Evolutionary conservation across 2,113 vertebrate species (phyloP).

Genomic region (Zosterops borbonicus): DNA sequence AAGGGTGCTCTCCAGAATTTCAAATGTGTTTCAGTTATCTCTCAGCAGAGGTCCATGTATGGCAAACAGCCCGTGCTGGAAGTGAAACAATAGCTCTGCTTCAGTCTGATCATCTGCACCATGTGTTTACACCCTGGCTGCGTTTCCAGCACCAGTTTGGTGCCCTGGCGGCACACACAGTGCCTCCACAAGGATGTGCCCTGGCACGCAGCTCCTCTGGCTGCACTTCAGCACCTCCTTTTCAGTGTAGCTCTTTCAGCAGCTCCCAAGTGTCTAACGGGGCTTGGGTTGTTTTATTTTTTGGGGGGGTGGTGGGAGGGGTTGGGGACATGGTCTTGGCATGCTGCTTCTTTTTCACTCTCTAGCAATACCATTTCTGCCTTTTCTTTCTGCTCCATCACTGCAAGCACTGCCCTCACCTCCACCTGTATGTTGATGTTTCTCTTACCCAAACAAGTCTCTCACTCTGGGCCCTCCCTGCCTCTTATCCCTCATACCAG

Average conservation of each 20-base stretch:
- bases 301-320: no score
- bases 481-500: not conserved
- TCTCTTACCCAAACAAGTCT: not conserved
- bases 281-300: not conserved
- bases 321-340: accelerated
- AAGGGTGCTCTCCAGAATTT: not conserved
- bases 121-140: not conserved
- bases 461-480: not conserved
- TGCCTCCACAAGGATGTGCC: not conserved
- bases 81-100: not conserved
- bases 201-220: not conserved
- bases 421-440: not conserved
- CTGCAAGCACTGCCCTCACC: not conserved
- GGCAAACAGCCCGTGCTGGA: not conserved
- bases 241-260: not conserved
- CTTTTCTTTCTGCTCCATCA: not conserved
- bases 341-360: not conserved
- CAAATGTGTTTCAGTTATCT: not conserved
- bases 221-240: not conserved
- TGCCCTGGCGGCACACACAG: not conserved
- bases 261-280: not conserved
- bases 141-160: not conserved
- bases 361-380: not conserved
- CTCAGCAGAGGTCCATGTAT: not conserved
- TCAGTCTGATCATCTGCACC: not conserved